Base-by-base conservation (phyloP, 1,140 invertebrate genomes). In the Gerris buenoi region DNA sequence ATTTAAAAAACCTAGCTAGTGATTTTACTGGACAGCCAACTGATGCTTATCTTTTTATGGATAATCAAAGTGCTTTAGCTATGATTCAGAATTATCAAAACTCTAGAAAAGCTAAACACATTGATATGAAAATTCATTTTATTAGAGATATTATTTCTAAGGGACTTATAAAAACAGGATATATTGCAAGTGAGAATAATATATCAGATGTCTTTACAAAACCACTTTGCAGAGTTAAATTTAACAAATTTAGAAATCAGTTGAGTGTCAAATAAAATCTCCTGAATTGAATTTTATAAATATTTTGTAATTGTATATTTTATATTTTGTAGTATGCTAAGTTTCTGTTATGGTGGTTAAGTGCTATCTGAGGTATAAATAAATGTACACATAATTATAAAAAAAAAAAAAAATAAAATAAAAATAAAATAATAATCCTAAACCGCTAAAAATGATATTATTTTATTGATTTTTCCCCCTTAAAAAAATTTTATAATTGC, bases 21-120 rank as follows among this genome's bases (percentile, higher is more conserved):
- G 63, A 64, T 18, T 25, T 27, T 27, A 64, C 22, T 27, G 27
- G 18, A 14, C 26, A 64, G 10, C 18, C 27, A 25, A 27, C 15
- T 26, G 22, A 25, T 27, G 18, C 63, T 64, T 25, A 18, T 64
- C 22, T 64, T 64, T 64, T 26, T 64, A 27, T 64, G 63, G 63
- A 64, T 27, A 64, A 64, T 64, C 63, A 64, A 64, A 64, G 63
- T 64, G 63, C 63, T 27, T 25, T 64, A 25, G 22, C 63, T 25
- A 64, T 64, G 63, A 64, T 64, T 26, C 13, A 64, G 10, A 64
- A 64, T 27, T 64, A 64, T 64, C 22, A 64, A 22, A 64, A 64
- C 26, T 25, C 22, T 25, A 64, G 27, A 64, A 27, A 64, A 64
- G 22, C 18, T 18, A 64, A 64, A 18, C 33, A 46, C 33, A 46